Base-by-base conservation (phyloP, 1,140 invertebrate genomes). In the Nasonia vitripennis region DNA sequence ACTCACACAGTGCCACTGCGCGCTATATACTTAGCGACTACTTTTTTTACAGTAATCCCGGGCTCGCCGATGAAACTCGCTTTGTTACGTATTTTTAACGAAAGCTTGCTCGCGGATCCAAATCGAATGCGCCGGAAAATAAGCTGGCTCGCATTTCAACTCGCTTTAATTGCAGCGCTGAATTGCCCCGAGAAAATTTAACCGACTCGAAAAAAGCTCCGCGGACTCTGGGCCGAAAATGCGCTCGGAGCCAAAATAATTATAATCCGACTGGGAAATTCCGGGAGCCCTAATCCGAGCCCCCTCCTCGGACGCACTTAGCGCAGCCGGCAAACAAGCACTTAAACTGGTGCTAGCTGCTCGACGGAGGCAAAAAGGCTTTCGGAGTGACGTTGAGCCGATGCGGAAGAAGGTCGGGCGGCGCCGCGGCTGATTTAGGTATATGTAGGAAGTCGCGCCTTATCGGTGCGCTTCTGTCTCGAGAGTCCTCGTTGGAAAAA, bases 271-370 rank as follows among this genome's bases (percentile, higher is more conserved):
- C 23, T n/a, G 31, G 67, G 67, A 27, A 70, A 70, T 27, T 70
- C 23, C 67, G 23, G 27, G n/a, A 6, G 67, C 51, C 51, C n/a
- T 34, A 73, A 55, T 81, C 12, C 37, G 41, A 6, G 7, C 27
- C 5, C 5, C 10, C 27, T 73, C 0, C 27, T 51, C 14, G 27
- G 17, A 34, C 34, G 31, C 20, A 74, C 48, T 62, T 67, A 67
- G 2, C 23, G 20, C 45, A 45, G 11, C 23, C 81, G 10, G 51
- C 51, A 83, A 83, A 82, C 20, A 75, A 77, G 73, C 34, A 77
- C 71, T 62, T 75, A 62, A 82, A 75, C 74, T 75, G 37, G 71
- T 75, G 48, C 51, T 55, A 55, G 41, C 51, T 55, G 17, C 51
- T 45, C 3, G 27, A 67, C 27, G n/a, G 34, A 41, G 71, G 17